Base-by-base conservation (phyloP, 2,888 invertebrate genomes). In the Xylophagus ater region DNA sequence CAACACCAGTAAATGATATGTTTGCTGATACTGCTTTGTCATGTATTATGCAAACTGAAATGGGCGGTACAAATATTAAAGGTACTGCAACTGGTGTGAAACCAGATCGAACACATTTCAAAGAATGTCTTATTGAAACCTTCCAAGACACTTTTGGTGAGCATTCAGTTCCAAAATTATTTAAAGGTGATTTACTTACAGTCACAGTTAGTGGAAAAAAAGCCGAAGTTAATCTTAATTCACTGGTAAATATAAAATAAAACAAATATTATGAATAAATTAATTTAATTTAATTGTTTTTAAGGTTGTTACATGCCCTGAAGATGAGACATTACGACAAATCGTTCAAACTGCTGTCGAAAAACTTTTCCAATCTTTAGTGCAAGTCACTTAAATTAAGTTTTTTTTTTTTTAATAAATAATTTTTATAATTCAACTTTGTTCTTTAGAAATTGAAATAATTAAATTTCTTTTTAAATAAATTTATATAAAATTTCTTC, bases 1-100 rank as follows among this genome's bases (percentile, higher is more conserved):
- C 94, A 6, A 87, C 84, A 57, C 94, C 97, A 1, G 83, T 94
- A 31, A 84, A 90, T 56, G 97, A 98, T 66, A 96, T 97, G 92
- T 97, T 84, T 66, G 96, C 97, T 19, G 97, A 98, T 69, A 86
- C 96, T 19, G 82, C 93, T 19, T 71, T 94, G 38, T 85, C 88
- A 0, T 89, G 84, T 29, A 72, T 94, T 25, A 70, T 97, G 51
- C 82, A 87, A 60, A 88, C 89, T 0, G 84, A 85, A 57, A 62
- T 75, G 49, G 67, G 78, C 34, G 78, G 78, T 35, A 69, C 71
- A 1, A 71, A 73, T 19, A 70, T 76, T 2, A 78, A 78, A 52
- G 72, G 73, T 37, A 61, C 74, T 14, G 65, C 73, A 0, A 71
- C 73, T 1, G 72, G 74, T 23, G 72, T 73, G 21, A 87, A 87